phyloP scores from a whole-genome alignment of 2,888 invertebrate genomes.

The Micoletzkya japonica region DNA sequence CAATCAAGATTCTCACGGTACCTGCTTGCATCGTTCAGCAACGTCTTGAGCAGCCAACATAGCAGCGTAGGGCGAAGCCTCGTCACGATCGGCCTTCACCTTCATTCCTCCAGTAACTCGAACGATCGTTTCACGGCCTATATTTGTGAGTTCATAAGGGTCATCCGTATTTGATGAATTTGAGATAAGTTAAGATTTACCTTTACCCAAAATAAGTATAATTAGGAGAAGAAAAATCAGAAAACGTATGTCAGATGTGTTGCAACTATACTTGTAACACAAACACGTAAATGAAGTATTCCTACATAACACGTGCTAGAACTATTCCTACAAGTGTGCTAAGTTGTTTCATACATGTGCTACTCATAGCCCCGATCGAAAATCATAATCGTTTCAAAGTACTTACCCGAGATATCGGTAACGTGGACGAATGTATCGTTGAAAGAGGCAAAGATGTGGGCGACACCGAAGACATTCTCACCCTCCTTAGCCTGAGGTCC shows the following conservation, averaged over 20 bases:
- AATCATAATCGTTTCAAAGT: too few relatives aligned
- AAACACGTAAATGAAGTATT: too few relatives aligned
- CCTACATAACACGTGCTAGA: too few relatives aligned
- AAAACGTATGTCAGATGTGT: too few relatives aligned
- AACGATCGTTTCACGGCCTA: conserved; percentile 70
- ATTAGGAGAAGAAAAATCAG: too few relatives aligned
- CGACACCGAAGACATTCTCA: conserved; percentile 96
- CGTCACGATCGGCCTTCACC: conserved; percentile 99
- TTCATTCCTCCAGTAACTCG: conserved; percentile 92
- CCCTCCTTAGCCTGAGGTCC: conserved; percentile 73
- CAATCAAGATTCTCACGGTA: conserved; percentile 64
- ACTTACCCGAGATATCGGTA: conserved; percentile 93
- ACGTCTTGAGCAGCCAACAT: conserved; percentile 99
- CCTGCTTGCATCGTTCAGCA: conserved; percentile 93
- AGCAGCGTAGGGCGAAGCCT: conserved; percentile 99
- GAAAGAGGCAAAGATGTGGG: conserved; percentile 99
- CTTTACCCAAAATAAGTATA: too few relatives aligned
- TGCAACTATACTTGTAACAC: too few relatives aligned
- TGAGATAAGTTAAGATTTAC: too few relatives aligned
- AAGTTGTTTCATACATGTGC: too few relatives aligned
- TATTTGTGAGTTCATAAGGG: background rate
- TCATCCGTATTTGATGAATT: too few relatives aligned
- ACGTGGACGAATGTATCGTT: conserved; percentile 99
- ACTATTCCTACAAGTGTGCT: too few relatives aligned
- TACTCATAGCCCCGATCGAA: too few relatives aligned